Evolutionary conservation across 2,888 invertebrate genomes (phyloP), one percentile per base, ranked within the genome.

Genomic region (Panzeria rudis): DNA sequence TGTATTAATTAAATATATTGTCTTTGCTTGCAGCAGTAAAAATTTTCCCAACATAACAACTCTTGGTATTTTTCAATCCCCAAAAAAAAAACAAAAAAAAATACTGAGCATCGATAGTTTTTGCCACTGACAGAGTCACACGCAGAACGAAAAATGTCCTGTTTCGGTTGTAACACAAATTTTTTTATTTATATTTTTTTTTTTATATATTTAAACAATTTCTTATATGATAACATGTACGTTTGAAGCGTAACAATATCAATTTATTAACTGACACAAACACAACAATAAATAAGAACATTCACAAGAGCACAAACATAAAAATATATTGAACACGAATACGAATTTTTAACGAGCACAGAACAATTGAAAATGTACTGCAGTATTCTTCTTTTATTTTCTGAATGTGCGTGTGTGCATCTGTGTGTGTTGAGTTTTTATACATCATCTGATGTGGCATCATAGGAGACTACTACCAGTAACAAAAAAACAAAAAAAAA

Each of bases 231-330:
- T 38, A 38, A 38, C 38, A 38, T 38, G 32, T 6, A 32, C 20
- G 56, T 69, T 52, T 69, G 35, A 52, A 75, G 73, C 75, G 73
- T 82, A 78, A 85, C 76, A 80, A 77, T 86, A 76, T 80, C 79
- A 86, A 86, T 83, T 83, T 86, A 86, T 83, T 73, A 75, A 83
- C 76, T 80, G 78, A 54, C 79, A 83, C 71, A 72, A 79, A 69
- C 77, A 78, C 50, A 71, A 78, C 52, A 79, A 64, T 66, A 75
- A 75, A 77, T 50, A 29, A 64, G 54, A 61, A 35, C 47, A 23
- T 4, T 17, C 35, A 54, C 69, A 64, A 11, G 61, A 9, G n/a
- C 25, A 29, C 8, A 5, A 29, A 20, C 9, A 17, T 2, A 41
- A 44, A 71, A 15, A 17, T n/a, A 20, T 50, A 32, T 61, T 47